phyloP scores from a whole-genome alignment of 2,888 invertebrate species.

The Suillia variegata region DNA sequence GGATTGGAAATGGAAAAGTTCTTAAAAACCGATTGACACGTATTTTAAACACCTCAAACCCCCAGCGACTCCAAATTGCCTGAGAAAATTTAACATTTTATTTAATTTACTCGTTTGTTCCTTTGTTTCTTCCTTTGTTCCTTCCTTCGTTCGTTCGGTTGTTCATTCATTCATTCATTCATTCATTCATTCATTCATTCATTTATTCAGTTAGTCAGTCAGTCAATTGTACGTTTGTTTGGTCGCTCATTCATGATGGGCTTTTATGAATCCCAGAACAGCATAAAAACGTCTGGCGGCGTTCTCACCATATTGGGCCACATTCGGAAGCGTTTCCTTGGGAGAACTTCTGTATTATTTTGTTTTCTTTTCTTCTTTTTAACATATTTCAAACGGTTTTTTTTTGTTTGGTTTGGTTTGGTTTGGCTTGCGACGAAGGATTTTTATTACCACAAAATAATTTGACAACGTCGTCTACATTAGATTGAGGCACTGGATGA shows the following conservation, averaged over 20 bases:
- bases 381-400: background rate
- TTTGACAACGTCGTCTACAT: constrained; percentile 5
- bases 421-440: background rate
- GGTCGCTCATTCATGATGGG: constrained; percentile 5
- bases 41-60: background rate
- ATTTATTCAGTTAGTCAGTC: too few relatives aligned
- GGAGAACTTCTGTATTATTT: too few relatives aligned
- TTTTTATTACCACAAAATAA: constrained; percentile 5
- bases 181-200: too few relatives aligned
- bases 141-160: too few relatives aligned
- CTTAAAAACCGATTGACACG: background rate
- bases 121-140: background rate
- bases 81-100: background rate
- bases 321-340: background rate
- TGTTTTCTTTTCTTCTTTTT: background rate
- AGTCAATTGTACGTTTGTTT: too few relatives aligned
- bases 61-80: too few relatives aligned
- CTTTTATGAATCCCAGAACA: background rate
- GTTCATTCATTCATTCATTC: too few relatives aligned
- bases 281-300: background rate
- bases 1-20: too few relatives aligned
- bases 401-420: too few relatives aligned
- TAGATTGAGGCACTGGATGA: background rate
- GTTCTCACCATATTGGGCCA: background rate
- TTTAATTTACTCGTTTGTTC: background rate